These are phyloP conservation scores for Dicrostonyx torquatus DNA, from an alignment of 2,797 vertebrate genomes.

Conservation along the genomic window DNA sequence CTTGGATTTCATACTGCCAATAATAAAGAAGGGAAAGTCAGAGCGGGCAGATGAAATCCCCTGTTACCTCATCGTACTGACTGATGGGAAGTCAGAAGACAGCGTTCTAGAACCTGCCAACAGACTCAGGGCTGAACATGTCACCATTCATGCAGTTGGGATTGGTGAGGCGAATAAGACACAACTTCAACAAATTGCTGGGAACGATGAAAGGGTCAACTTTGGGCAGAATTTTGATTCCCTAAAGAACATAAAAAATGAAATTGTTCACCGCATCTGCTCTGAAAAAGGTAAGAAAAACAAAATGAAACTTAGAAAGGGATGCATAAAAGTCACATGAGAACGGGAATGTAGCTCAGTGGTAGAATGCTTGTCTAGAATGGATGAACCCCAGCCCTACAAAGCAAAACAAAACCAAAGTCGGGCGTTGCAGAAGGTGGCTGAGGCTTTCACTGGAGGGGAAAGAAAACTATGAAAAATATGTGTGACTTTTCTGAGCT, in stretches of 20 bases:
- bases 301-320: neutral
- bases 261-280: conserved; percentile 90
- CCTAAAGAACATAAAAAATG: conserved; percentile 86
- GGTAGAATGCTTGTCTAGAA: neutral
- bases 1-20: conserved; percentile 66
- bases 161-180: conserved; percentile 61
- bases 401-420: neutral
- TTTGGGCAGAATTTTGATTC: conserved; percentile 80
- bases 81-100: conserved; percentile 70
- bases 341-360: too few relatives aligned
- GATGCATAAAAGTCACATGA: neutral
- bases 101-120: conserved; percentile 64
- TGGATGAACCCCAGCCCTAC: too few relatives aligned
- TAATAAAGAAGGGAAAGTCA: conserved; percentile 57
- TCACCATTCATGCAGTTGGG: conserved; percentile 77
- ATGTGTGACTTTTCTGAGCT: neutral
- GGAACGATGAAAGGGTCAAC: conserved; percentile 59
- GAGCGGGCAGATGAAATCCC: conserved; percentile 9
- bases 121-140: conserved; percentile 54
- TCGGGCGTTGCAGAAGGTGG: neutral
- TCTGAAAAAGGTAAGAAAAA: conserved; percentile 86
- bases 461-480: neutral
- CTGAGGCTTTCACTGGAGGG: neutral
- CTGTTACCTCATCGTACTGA: conserved; percentile 79
- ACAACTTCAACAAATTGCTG: conserved; percentile 78